These are phyloP conservation scores for Lacerta bilineata DNA, from an alignment of 2,797 vertebrate species.

Conservation along the genomic window DNA sequence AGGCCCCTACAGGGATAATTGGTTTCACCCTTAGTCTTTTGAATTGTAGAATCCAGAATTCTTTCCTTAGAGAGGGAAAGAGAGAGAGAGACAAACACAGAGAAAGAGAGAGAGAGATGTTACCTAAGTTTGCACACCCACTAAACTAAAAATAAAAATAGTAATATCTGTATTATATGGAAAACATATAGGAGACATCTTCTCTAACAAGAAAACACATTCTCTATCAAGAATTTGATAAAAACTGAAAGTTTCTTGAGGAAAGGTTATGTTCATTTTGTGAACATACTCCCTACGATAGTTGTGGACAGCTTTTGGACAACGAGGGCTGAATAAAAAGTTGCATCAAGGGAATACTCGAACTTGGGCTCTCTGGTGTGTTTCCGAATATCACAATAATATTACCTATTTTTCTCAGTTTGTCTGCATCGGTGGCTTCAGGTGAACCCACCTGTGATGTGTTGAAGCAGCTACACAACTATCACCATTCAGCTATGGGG, in stretches of 20 bases:
- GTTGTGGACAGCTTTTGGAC: background rate
- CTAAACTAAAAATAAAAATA: background rate
- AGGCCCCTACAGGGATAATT: fast-evolving
- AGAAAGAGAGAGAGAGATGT: fast-evolving
- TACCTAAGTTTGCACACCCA: background rate
- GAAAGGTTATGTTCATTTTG: background rate
- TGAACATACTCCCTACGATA: background rate
- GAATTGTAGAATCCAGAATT: fast-evolving
- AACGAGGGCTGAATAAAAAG: background rate
- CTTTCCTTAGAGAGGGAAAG: background rate
- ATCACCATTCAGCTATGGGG: too few species aligned
- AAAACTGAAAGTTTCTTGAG: background rate
- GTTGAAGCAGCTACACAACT: too few species aligned
- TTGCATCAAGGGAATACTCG: too few species aligned
- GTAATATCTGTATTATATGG: background rate
- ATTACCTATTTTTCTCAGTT: too few species aligned
- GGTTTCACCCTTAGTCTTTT: fast-evolving
- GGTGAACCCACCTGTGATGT: too few species aligned
- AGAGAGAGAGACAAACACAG: background rate
- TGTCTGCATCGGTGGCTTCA: too few species aligned
- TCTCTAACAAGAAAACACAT: too few species aligned
- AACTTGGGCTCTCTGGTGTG: too few species aligned
- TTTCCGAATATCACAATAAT: too few species aligned
- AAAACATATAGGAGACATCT: too few species aligned
- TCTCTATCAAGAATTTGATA: background rate